These are phyloP conservation scores for Holothuria glaberrima DNA, from an alignment of 35 echinoderm and acorn worm species.

Conservation along the genomic window DNA sequence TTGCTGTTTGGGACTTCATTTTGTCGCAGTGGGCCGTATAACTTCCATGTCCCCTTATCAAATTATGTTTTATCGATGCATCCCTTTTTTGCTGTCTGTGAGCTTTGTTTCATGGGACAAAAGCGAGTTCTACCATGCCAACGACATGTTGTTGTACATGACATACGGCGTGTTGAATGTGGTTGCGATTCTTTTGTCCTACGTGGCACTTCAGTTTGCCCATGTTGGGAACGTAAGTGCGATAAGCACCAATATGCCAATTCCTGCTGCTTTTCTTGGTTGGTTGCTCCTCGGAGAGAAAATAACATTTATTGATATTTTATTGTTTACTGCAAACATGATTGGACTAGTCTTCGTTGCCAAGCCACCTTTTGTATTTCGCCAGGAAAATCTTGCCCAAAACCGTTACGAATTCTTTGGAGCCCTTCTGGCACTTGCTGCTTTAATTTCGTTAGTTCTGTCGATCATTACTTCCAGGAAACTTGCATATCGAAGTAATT, in stretches of 20 bases:
- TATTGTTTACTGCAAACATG: background rate
- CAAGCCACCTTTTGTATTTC: slow-evolving; percentile 16
- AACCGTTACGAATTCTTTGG: background rate
- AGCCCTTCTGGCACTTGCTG: background rate
- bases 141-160: background rate
- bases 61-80: background rate
- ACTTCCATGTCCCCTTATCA: background rate
- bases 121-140: background rate
- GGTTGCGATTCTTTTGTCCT: slow-evolving; percentile 3
- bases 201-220: slow-evolving; percentile 11
- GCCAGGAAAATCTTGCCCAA: too few relatives aligned
- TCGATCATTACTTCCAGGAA: slow-evolving; percentile 30
- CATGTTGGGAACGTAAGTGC: slow-evolving; percentile 25
- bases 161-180: background rate
- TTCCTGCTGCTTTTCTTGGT: background rate
- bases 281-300: background rate
- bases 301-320: background rate
- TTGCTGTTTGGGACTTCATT: background rate
- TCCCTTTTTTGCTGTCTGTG: background rate
- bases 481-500: background rate
- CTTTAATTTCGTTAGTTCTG: background rate
- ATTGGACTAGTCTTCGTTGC: background rate
- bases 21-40: background rate
- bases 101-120: background rate
- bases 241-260: slow-evolving; percentile 27